These are phyloP conservation scores for Megaustenia siamemsis DNA, from an alignment of 2,888 invertebrate species.

Conservation along the genomic window DNA sequence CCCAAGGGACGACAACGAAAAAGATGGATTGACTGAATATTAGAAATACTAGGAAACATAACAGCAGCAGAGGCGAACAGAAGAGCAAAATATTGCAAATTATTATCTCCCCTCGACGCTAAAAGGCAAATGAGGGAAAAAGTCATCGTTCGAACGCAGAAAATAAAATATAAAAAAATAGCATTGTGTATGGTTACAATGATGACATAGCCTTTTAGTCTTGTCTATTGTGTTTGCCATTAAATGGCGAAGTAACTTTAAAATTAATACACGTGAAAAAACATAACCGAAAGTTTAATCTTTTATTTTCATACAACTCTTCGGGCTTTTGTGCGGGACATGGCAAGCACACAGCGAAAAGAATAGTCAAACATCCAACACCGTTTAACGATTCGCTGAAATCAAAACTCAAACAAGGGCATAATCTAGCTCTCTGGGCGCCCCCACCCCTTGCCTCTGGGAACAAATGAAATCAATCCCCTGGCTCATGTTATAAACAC, in stretches of 20 bases:
- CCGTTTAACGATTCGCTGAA: conserved; percentile 28
- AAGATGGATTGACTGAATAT: too few species aligned
- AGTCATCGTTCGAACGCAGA: too few species aligned
- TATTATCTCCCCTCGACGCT: too few species aligned
- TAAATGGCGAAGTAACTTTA: background rate
- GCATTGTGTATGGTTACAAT: too few species aligned
- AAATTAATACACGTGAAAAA: background rate
- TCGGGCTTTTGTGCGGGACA: background rate
- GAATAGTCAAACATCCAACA: conserved; percentile 37
- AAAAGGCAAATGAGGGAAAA: too few species aligned
- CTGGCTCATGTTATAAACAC: conserved; percentile 28
- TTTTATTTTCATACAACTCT: background rate
- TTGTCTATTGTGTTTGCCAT: too few species aligned
- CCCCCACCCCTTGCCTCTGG: background rate
- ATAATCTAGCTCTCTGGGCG: conserved; percentile 37
- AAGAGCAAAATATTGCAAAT: too few species aligned
- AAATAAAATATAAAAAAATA: too few species aligned
- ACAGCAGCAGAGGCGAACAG: too few species aligned
- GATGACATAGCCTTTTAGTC: too few species aligned
- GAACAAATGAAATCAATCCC: conserved; percentile 48
- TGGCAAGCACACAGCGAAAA: background rate
- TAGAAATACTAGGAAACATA: too few species aligned
- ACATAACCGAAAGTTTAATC: background rate
- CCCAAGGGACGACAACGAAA: too few species aligned
- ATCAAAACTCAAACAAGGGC: conserved; percentile 38